These are phyloP conservation scores for Myotis lucifugus DNA, from an alignment of 2,113 vertebrate genomes.

Conservation along the genomic window DNA sequence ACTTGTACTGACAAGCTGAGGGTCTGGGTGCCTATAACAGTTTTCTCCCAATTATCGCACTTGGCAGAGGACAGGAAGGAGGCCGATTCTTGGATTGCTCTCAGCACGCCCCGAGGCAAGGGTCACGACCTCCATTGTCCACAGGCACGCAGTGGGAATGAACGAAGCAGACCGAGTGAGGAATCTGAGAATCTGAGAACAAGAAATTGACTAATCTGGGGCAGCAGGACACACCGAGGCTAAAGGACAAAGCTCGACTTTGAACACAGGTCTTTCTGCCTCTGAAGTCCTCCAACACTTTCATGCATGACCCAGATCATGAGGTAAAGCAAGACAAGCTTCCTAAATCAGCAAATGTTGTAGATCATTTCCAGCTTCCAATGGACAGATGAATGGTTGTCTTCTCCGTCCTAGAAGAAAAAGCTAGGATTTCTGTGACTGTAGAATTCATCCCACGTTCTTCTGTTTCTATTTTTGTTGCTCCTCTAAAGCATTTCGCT, in stretches of 20 bases:
- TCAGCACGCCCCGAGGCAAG: not conserved
- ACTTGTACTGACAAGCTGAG: not conserved
- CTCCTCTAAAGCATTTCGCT: not conserved
- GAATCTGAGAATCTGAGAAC: not conserved
- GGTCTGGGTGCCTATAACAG: not conserved
- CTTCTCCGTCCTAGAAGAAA: not conserved
- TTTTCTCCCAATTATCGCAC: not conserved
- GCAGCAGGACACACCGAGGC: fast-evolving
- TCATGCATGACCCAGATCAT: not conserved
- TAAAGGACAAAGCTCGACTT: not conserved
- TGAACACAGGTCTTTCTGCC: not conserved
- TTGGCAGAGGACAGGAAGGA: not conserved
- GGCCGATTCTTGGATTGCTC: not conserved
- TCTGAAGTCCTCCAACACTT: not conserved
- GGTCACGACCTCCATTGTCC: not conserved
- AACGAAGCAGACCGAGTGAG: fast-evolving
- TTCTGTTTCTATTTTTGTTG: not conserved
- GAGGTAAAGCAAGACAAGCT: not conserved
- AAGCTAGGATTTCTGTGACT: not conserved
- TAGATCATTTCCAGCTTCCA: not conserved
- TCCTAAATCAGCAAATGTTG: not conserved
- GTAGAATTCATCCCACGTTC: fast-evolving
- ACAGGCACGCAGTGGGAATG: fast-evolving
- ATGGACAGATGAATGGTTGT: fast-evolving
- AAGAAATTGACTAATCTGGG: not conserved